A percentile compares a stretch with the other conserved stretches of the same genome.
phyloP scores from a whole-genome alignment of 2,888 invertebrate species.

The Oscheius sp. region DNA sequence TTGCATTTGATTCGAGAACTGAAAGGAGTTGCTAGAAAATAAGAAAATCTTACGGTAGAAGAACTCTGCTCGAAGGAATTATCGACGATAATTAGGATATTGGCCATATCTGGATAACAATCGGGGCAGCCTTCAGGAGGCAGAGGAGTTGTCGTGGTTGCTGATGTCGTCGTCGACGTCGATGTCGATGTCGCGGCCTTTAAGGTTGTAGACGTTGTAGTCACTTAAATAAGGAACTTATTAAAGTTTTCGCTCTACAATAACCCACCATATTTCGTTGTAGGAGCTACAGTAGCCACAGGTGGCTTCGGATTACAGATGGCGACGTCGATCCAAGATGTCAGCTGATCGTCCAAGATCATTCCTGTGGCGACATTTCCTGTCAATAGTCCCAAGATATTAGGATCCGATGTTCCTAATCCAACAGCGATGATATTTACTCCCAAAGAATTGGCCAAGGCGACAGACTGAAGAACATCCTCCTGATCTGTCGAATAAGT shows the following conservation, averaged over 20 bases:
- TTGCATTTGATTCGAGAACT: slow-evolving; percentile 11
- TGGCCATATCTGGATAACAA: slow-evolving; percentile 22
- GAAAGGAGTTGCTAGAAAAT: background rate
- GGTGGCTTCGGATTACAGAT: slow-evolving; percentile 27
- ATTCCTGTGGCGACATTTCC: slow-evolving; percentile 22
- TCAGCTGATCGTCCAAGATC: background rate
- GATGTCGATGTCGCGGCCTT: background rate
- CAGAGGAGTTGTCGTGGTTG: too few relatives aligned
- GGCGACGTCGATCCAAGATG: slow-evolving; percentile 3
- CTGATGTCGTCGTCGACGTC: slow-evolving; percentile 3
- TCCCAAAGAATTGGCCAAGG: background rate
- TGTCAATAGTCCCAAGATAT: slow-evolving; percentile 4
- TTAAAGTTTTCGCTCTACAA: background rate
- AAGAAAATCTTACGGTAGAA: background rate
- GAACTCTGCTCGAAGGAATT: background rate
- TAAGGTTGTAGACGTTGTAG: background rate
- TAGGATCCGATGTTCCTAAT: slow-evolving; percentile 1
- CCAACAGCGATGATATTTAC: slow-evolving; percentile 13
- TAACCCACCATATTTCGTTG: background rate
- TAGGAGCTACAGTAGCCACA: background rate
- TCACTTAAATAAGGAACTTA: background rate
- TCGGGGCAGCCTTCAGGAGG: slow-evolving; percentile 25
- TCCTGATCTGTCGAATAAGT: slow-evolving; percentile 15
- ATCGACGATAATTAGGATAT: slow-evolving; percentile 32
- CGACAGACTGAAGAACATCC: background rate